Percentiles rank a stretch among this genome's conserved stretches.
These are phyloP conservation scores for Mormyrus proboscirostris DNA, from an alignment of 2,797 vertebrate species.

Conservation along the genomic window DNA sequence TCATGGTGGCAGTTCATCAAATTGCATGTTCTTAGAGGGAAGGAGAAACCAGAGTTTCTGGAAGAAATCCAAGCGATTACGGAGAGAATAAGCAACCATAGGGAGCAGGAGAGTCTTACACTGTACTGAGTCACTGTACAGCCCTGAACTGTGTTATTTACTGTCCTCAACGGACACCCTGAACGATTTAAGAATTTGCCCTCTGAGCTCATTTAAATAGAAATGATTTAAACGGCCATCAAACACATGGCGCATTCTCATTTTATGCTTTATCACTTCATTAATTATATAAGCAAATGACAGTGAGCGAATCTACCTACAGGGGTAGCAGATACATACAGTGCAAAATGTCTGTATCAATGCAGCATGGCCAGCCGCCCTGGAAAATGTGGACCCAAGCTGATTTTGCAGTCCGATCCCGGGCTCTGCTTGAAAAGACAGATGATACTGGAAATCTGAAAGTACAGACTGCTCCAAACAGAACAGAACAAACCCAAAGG, in stretches of 20 bases:
- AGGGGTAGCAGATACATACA: background rate
- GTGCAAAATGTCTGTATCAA: background rate
- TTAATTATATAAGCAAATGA: slow-evolving; percentile 13
- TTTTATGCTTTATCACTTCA: slow-evolving; percentile 1
- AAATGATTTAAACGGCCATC: background rate
- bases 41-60: background rate
- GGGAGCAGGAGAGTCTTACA: background rate
- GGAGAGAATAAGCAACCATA: background rate
- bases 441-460: slow-evolving; percentile 8
- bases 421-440: background rate
- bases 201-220: background rate
- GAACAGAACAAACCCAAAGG: slow-evolving; percentile 26
- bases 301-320: background rate
- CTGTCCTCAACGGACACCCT: background rate
- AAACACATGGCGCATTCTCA: slow-evolving; percentile 16
- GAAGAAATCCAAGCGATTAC: background rate
- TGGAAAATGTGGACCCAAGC: background rate
- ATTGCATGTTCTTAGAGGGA: background rate
- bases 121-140: background rate
- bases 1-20: background rate
- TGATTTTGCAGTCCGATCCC: background rate
- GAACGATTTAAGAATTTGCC: background rate
- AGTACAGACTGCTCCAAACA: slow-evolving; percentile 4
- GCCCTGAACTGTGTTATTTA: background rate
- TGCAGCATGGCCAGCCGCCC: background rate